Base-by-base conservation (phyloP, 2,113 vertebrate genomes). In the Sarotherodon lohbergeri region DNA sequence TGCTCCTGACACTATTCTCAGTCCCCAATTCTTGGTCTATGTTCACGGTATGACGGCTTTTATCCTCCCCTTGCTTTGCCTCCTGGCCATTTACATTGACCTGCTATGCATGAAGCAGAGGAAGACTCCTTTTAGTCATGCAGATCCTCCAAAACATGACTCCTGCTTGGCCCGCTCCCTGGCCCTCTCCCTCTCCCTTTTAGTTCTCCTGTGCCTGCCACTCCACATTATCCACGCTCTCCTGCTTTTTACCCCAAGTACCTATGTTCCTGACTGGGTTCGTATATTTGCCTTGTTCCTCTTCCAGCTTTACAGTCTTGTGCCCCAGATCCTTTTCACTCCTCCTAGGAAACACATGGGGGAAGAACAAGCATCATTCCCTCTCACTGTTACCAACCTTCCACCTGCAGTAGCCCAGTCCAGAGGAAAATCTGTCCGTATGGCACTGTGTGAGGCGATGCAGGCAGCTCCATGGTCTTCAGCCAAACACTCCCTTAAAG, bases 131-230 rank as follows among this genome's bases (percentile, higher is more conserved):
- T 66, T 88, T 3, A 85, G 48, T 83, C 89, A 85, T 7, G 24
- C 66, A 50, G 85, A 91, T 10, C 34, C 90, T 6, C 68, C 91
- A 16, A 93, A 95, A 55, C 68, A 46, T 4, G 90, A 93, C n/a
- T 86, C 90, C 10, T 34, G 34, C 16, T 84, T 57, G 79, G 85
- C 94, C 24, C 90, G 84, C 29, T 95, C 93, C 41, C 89, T 97
- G 56, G 83, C 93, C 24, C 88, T 97, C 48, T 95, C 97, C 7
- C 91, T 97, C 5, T 95, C 93, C 6, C 91, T 97, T 43, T 96
- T 97, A 88, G 92, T 96, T 87, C 36, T 97, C 11, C 93, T 97
- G 66, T 97, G 96, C 86, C 86, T 96, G 41, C 96, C 97, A 1
- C 46, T 96, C n/a, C 96, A 97, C 43, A 86, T 96, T 61, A 85